phyloP scores from a whole-genome alignment of 2,113 vertebrate species.

The Euleptes europaea region DNA sequence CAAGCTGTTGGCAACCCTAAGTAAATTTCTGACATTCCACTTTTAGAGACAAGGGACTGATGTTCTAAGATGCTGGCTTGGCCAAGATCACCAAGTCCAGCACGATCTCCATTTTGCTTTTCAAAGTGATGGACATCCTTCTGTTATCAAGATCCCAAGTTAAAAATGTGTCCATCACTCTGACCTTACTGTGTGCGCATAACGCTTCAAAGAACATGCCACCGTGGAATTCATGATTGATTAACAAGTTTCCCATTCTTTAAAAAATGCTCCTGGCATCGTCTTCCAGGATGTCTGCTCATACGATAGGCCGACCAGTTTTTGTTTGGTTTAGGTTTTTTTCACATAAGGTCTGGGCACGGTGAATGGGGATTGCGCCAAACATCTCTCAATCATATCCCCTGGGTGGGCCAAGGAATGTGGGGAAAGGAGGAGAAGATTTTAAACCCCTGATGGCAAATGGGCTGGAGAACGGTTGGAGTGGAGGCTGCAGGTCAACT shows the following conservation, averaged over 20 bases:
- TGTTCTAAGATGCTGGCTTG: no score
- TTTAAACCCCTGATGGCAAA: rapidly evolving
- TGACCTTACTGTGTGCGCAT: background rate
- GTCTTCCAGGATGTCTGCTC: slow-evolving; percentile 8
- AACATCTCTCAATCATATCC: background rate
- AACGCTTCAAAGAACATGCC: rapidly evolving
- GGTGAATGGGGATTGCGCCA: background rate
- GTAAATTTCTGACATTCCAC: no score
- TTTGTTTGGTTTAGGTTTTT: background rate
- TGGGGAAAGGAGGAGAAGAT: background rate
- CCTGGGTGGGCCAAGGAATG: rapidly evolving
- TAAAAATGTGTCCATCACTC: background rate
- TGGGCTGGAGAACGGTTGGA: rapidly evolving
- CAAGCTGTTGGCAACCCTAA: background rate
- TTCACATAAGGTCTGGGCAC: background rate
- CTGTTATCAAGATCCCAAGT: background rate
- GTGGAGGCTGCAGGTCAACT: no score
- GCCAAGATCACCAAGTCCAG: no score
- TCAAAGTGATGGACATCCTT: background rate
- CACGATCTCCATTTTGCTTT: no score
- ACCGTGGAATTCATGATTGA: background rate
- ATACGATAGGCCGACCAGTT: background rate
- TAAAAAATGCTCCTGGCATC: background rate
- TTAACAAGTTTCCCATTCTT: background rate
- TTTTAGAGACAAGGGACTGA: background rate